Evolutionary conservation across 2,888 invertebrate genomes (phyloP).

Genomic region (Spodoptera exigua): DNA sequence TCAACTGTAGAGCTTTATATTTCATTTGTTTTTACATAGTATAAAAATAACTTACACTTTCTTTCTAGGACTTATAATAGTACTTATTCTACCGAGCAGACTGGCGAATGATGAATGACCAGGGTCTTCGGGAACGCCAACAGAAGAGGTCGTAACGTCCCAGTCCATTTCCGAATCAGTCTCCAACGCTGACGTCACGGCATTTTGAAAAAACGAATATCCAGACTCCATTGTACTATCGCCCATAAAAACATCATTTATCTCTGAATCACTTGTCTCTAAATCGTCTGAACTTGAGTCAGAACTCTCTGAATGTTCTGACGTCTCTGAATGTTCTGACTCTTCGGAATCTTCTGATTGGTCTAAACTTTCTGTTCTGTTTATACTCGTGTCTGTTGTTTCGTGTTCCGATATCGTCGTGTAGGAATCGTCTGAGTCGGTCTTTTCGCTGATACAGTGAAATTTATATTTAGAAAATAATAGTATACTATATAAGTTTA

Average conservation of each 20-base stretch:
- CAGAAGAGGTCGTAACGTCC: slow-evolving; percentile 66
- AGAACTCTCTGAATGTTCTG: no score
- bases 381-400: slow-evolving; percentile 77
- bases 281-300: no score
- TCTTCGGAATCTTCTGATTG: neutral
- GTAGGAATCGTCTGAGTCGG: slow-evolving; percentile 62
- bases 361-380: slow-evolving; percentile 17
- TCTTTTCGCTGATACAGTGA: slow-evolving; percentile 30
- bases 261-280: no score
- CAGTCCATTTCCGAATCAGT: slow-evolving; percentile 55
- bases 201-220: slow-evolving; percentile 1
- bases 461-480: slow-evolving; percentile 2
- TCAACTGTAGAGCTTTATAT: no score
- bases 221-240: neutral
- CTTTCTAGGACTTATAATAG: slow-evolving; percentile 10
- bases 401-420: slow-evolving; percentile 74
- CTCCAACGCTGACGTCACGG: neutral
- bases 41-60: slow-evolving; percentile 41
- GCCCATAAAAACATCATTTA: neutral
- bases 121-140: slow-evolving; percentile 56
- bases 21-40: neutral
- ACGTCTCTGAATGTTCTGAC: neutral
- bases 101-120: slow-evolving; percentile 17
- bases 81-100: slow-evolving; percentile 23
- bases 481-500: no score